Conservation (phyloP, 2,888 invertebrate genomes). For the Cataglyphis livida region DNA sequence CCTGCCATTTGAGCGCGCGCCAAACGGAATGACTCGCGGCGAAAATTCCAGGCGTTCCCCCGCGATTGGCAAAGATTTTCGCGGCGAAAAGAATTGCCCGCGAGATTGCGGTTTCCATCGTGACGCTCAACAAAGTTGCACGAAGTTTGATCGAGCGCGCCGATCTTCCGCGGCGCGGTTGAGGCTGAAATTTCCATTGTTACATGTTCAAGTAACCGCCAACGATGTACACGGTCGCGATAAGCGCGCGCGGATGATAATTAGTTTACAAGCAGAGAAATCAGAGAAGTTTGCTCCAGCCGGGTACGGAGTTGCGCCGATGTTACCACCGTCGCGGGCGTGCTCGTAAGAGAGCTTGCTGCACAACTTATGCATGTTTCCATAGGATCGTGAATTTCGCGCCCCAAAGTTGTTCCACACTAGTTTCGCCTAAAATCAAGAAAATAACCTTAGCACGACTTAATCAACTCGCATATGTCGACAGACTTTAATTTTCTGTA, state of each 20-base stretch:
- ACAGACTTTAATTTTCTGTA: background rate
- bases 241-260: conserved; percentile 50
- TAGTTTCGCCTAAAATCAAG: conserved; percentile 27
- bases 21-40: conserved; percentile 33
- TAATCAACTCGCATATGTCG: conserved; percentile 29
- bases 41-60: conserved; percentile 34
- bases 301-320: conserved; percentile 18
- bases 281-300: conserved; percentile 48
- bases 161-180: conserved; percentile 20
- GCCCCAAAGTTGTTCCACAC: conserved; percentile 1
- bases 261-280: conserved; percentile 50
- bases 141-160: conserved; percentile 44
- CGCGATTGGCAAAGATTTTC: conserved; percentile 32
- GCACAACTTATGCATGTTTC: conserved; percentile 43
- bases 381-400: conserved; percentile 33
- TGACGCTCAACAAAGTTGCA: conserved; percentile 26
- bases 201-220: conserved; percentile 46
- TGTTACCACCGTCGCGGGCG: conserved; percentile 23
- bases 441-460: conserved; percentile 35
- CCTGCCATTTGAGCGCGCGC: conserved; percentile 35
- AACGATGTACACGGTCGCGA: conserved; percentile 38
- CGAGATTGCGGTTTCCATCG: background rate
- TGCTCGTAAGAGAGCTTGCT: conserved; percentile 8
- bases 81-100: background rate
- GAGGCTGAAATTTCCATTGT: conserved; percentile 46